Conservation (phyloP, 2,797 vertebrate species). For the Bradypodion pumilum region DNA sequence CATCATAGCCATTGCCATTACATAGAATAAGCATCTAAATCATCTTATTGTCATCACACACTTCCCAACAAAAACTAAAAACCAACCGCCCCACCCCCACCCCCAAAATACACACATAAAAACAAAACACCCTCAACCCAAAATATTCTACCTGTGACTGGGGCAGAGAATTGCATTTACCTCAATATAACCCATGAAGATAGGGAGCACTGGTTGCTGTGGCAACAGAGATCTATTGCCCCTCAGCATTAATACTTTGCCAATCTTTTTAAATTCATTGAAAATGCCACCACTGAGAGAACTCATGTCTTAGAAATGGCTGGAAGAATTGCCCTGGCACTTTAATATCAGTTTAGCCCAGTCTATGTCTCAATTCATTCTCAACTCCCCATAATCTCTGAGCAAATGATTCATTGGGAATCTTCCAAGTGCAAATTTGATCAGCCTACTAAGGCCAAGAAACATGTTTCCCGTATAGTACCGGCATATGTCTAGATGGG, state of each 20-base stretch:
- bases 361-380: background rate
- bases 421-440: slow-evolving; percentile 39
- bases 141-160: background rate
- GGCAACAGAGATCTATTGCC: background rate
- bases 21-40: background rate
- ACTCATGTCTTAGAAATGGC: background rate
- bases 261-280: background rate
- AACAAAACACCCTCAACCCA: background rate
- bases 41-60: background rate
- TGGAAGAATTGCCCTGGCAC: background rate
- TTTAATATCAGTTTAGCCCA: background rate
- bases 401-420: slow-evolving; percentile 52
- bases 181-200: background rate
- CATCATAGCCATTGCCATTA: background rate
- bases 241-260: background rate
- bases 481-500: slow-evolving; percentile 5
- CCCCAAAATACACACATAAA: background rate
- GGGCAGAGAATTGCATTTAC: background rate
- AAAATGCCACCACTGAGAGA: background rate
- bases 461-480: slow-evolving; percentile 29
- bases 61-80: too few species aligned
- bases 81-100: background rate
- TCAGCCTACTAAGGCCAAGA: slow-evolving; percentile 1
- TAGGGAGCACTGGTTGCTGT: background rate
- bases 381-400: slow-evolving; percentile 27